phyloP scores from a whole-genome alignment of 2,888 invertebrate species.

The Crocallis elinguaria region DNA sequence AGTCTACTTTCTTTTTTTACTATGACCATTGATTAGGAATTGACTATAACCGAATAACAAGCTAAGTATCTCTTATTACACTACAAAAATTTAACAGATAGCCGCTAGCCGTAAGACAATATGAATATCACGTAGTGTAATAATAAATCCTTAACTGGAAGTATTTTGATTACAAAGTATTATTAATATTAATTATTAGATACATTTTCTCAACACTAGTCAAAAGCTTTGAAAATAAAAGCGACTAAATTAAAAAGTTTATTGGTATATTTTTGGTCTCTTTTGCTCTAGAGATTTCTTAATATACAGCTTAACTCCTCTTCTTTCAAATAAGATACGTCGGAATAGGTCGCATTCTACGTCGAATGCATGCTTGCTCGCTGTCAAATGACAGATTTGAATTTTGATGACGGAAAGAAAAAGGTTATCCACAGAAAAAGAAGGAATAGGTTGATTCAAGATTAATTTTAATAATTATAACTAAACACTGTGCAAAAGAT shows the following conservation, averaged over 20 bases:
- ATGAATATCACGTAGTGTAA: no score
- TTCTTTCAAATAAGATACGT: neutral
- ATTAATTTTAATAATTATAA: slow-evolving; percentile 55
- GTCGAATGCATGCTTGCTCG: slow-evolving; percentile 38
- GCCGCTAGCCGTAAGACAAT: no score
- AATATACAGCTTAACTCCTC: neutral
- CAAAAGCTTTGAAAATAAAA: no score
- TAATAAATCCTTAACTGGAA: no score
- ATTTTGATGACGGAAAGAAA: slow-evolving; percentile 84
- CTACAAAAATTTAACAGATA: no score
- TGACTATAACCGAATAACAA: no score
- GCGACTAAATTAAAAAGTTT: neutral
- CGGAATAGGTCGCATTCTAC: slow-evolving; percentile 4
- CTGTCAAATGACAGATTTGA: slow-evolving; percentile 81
- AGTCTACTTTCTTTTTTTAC: no score
- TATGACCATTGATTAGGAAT: no score
- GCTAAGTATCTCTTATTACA: no score
- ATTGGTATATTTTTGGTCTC: neutral
- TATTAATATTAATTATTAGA: no score
- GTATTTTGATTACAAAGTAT: no score
- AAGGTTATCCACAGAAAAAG: slow-evolving; percentile 82
- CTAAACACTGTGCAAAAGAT: slow-evolving; percentile 51
- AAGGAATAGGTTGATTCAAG: slow-evolving; percentile 71
- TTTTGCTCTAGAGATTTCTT: neutral
- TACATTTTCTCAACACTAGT: neutral